Base-by-base conservation (phyloP, 2,113 vertebrate genomes). In the Pyrgilauda ruficollis region DNA sequence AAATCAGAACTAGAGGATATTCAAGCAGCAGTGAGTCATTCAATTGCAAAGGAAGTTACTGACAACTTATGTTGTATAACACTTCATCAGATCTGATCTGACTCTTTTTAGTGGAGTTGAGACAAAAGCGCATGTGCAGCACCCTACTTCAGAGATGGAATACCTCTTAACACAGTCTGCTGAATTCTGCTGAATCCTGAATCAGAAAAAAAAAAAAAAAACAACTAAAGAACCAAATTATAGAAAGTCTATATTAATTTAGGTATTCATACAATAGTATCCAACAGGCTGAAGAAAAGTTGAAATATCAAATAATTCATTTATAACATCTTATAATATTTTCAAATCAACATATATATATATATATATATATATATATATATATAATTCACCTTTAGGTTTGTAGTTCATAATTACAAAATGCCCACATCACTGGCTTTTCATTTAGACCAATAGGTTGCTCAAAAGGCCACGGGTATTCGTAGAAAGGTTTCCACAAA, bases 111-210 rank as follows among this genome's bases (percentile, higher is more conserved):
- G 7, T 31, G 15, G 31, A 47, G 11, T 27, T 47, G 24, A 50
- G 35, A 26, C 0, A 15, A 39, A 68, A 91, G 4, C 0, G 0
- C 3, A 2, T 73, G 80, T 66, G 72, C 55, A 53, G 11, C 11
- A 24, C 9, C 7, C 19, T 30, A 6, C 8, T 63, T 73, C 43
- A 68, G 33, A 43, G 27, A 16, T 49, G 11, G 31, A 89, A 10
- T 26, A 50, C 8, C 18, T 58, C 41, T 35, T 47, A 27, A n/a
- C 3, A 2, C 7, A 27, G 21, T 33, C 11, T 43, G 7, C 58
- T 78, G 21, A 58, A 64, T 41, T 88, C 23, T 44, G 43, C 12
- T 11, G 4, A 66, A 62, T 79, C 89, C 7, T 13, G 21, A 67
- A 39, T 13, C 19, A 61, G 19, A 73, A 37, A 88, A 27, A 1